A percentile compares a stretch with the other conserved stretches of the same genome.
These are phyloP conservation scores for Metacarcinus magister DNA, from an alignment of 2,888 invertebrate species.

Conservation along the genomic window DNA sequence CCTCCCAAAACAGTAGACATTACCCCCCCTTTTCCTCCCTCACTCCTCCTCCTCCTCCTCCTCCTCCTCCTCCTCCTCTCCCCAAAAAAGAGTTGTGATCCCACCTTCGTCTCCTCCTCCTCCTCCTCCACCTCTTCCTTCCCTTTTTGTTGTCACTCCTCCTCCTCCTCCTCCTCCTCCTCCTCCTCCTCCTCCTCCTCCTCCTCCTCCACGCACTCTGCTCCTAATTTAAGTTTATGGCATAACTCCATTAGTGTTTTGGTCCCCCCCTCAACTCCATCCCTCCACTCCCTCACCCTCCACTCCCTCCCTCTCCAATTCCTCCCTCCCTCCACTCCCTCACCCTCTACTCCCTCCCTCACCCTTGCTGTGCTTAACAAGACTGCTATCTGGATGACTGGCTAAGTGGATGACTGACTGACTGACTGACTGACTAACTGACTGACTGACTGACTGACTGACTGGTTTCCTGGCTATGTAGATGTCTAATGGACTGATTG, in stretches of 20 bases:
- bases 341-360: background rate
- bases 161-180: background rate
- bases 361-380: background rate
- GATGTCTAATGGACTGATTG: background rate
- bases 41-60: background rate
- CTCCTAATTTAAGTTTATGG: slow-evolving; percentile 71
- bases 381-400: slow-evolving; percentile 20
- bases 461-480: background rate
- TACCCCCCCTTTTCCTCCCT: background rate
- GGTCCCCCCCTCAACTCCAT: slow-evolving; percentile 1
- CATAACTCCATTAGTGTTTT: slow-evolving; percentile 72
- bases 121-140: background rate
- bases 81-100: background rate
- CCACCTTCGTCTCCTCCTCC: background rate
- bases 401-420: slow-evolving; percentile 31
- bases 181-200: background rate
- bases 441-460: background rate
- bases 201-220: slow-evolving; percentile 51
- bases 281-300: background rate
- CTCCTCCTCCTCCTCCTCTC: background rate
- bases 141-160: background rate
- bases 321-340: background rate
- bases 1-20: background rate
- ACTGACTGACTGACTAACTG: no score
- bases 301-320: background rate